Conservation (phyloP, 2,797 vertebrate species). For the Pagetopsis macropterus region DNA sequence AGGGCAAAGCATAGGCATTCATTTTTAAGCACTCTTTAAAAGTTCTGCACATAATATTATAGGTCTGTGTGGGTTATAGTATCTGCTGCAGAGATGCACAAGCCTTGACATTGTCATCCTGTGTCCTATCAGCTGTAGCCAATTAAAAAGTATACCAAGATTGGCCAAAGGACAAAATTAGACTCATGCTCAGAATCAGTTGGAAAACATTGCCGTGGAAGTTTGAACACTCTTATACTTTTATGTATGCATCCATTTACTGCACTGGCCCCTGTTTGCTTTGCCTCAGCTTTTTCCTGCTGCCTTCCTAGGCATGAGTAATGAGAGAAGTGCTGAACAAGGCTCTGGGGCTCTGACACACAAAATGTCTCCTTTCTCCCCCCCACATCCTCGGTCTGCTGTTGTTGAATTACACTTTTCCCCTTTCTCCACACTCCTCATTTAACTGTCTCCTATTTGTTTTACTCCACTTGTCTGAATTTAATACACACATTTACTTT, state of each 20-base stretch:
- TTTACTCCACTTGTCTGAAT: background rate
- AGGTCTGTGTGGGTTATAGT: background rate
- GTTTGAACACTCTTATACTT: background rate
- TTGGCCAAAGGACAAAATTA: background rate
- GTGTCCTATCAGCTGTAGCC: background rate
- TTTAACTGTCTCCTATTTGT: background rate
- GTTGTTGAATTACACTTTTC: conserved; percentile 16
- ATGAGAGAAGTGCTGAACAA: conserved; percentile 64
- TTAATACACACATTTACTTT: conserved; percentile 8
- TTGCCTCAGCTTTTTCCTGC: conserved; percentile 58
- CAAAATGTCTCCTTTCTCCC: conserved; percentile 29
- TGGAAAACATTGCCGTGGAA: background rate
- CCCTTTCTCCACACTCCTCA: background rate
- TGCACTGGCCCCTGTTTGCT: conserved; percentile 38
- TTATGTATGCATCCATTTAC: conserved; percentile 20
- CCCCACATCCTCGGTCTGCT: conserved; percentile 16
- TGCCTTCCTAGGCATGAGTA: conserved; percentile 46
- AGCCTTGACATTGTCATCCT: background rate
- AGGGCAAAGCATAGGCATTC: background rate
- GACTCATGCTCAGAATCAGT: background rate
- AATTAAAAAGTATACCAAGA: background rate
- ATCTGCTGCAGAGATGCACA: background rate
- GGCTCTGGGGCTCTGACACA: conserved; percentile 42
- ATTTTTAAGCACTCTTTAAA: background rate
- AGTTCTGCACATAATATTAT: background rate